phyloP scores from a whole-genome alignment of 53 echinoderm and acorn worm species.

The Astropecten irregularis region DNA sequence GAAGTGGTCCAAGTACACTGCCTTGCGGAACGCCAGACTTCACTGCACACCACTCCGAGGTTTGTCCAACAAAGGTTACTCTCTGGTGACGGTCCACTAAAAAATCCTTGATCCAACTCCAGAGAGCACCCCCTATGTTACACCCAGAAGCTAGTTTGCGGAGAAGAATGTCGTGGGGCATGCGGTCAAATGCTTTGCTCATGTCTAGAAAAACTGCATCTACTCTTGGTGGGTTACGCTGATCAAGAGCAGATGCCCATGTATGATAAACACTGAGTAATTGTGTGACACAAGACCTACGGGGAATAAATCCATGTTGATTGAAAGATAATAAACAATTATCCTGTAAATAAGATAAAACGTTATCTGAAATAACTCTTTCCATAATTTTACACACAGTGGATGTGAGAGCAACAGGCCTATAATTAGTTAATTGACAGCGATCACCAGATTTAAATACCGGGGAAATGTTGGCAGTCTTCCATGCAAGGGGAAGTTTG shows the following conservation, averaged over 20 bases:
- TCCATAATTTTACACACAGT: slow-evolving; percentile 6
- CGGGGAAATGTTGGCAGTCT: background rate
- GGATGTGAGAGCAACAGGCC: slow-evolving; percentile 5
- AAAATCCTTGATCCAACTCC: slow-evolving; percentile 31
- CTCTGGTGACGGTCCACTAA: too few relatives aligned
- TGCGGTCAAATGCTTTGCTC: slow-evolving; percentile 21
- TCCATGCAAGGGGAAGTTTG: background rate
- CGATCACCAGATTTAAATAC: slow-evolving; percentile 11
- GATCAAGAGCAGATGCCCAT: slow-evolving; percentile 1
- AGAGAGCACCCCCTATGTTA: slow-evolving; percentile 13
- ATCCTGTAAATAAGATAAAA: background rate
- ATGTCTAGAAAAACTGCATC: slow-evolving; percentile 37
- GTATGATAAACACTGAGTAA: slow-evolving; percentile 12
- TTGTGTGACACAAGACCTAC: slow-evolving; percentile 15
- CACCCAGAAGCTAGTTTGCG: background rate
- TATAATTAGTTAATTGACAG: background rate
- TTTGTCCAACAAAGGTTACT: too few relatives aligned
- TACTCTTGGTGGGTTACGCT: slow-evolving; percentile 22
- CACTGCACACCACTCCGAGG: too few relatives aligned
- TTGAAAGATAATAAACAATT: background rate
- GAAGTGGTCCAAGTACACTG: too few relatives aligned
- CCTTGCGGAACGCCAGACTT: too few relatives aligned
- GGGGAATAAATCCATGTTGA: slow-evolving; percentile 20
- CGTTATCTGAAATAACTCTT: background rate
- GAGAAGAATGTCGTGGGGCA: slow-evolving; percentile 13